Evolutionary conservation across 2,797 vertebrate genomes (phyloP).

Genomic region (Spinus pinus): DNA sequence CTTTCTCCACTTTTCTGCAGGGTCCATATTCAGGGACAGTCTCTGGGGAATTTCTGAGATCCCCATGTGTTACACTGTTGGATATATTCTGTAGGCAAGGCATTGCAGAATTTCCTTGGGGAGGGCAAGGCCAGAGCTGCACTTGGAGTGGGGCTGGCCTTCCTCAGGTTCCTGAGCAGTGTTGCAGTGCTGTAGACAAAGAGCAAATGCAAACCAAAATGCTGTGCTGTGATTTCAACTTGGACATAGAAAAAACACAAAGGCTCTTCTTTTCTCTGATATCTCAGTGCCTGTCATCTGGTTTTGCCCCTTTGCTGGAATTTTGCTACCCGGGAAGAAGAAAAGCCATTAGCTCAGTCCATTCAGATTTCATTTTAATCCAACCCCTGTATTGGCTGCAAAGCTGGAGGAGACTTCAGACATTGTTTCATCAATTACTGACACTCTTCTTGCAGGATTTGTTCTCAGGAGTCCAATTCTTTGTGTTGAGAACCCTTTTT

Average conservation of each 20-base stretch:
- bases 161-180: background rate
- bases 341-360: background rate
- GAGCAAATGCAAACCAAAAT: background rate
- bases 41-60: background rate
- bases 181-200: background rate
- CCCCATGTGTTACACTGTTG: background rate
- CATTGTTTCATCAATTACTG: background rate
- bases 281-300: background rate
- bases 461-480: constrained; percentile 6
- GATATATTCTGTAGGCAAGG: background rate
- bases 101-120: background rate
- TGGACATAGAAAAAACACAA: background rate
- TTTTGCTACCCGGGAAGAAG: background rate
- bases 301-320: background rate
- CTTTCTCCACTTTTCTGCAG: background rate
- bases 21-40: background rate
- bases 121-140: background rate
- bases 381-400: background rate
- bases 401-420: background rate
- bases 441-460: background rate
- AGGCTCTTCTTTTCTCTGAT: background rate
- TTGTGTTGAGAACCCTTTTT: background rate
- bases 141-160: background rate
- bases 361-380: constrained; percentile 16
- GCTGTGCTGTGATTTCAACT: background rate